A percentile compares a stretch with the other conserved stretches of the same genome.
phyloP scores from a whole-genome alignment of 1,140 invertebrate genomes.

The Camponotus pennsylvanicus region DNA sequence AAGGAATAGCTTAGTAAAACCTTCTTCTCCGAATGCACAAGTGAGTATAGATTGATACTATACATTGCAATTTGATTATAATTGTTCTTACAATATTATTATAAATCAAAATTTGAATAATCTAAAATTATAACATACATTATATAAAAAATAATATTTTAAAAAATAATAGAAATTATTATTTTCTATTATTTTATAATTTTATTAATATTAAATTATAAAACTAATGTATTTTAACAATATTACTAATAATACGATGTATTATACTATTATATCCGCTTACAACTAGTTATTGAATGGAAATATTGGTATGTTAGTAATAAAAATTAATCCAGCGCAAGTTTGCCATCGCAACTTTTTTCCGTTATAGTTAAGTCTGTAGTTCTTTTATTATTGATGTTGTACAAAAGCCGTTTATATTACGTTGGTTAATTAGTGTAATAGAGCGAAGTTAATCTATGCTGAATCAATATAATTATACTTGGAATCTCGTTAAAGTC shows the following conservation, averaged over 20 bases:
- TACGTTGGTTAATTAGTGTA: conserved; percentile 25
- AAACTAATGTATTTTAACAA: conserved; percentile 6
- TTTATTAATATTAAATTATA: conserved; percentile 30
- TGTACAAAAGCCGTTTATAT: conserved; percentile 28
- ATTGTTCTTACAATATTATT: background rate
- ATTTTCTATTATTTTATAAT: conserved; percentile 3
- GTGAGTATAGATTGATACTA: background rate
- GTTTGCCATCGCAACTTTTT: conserved; percentile 19
- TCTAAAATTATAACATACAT: background rate
- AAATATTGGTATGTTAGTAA: background rate
- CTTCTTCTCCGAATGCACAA: conserved; percentile 7
- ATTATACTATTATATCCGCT: conserved; percentile 35
- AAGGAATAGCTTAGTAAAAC: conserved; percentile 50
- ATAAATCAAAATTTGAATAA: background rate
- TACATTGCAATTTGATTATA: background rate
- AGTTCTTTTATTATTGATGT: conserved; percentile 32
- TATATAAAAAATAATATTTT: background rate
- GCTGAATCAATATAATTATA: conserved; percentile 45
- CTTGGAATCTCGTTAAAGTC: background rate
- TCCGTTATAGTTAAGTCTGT: conserved; percentile 3
- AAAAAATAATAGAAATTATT: background rate
- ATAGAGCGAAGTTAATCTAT: conserved; percentile 27
- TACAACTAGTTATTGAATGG: background rate
- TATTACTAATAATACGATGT: conserved; percentile 18
- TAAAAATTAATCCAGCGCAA: conserved; percentile 59